These are phyloP conservation scores for Phataginus tricuspis DNA, from an alignment of 2,797 vertebrate species.

Conservation along the genomic window DNA sequence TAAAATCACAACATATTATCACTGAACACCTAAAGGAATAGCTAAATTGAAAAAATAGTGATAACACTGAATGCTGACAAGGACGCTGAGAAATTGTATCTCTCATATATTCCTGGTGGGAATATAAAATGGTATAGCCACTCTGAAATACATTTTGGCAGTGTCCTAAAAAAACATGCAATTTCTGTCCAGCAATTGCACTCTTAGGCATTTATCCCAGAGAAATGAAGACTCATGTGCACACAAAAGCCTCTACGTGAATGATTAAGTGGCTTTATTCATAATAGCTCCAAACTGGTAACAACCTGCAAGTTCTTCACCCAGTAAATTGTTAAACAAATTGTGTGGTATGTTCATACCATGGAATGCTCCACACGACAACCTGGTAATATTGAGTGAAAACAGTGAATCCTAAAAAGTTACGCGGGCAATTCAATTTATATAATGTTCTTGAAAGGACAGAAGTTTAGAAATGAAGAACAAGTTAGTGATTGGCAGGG, in stretches of 20 bases:
- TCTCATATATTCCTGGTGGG: neutral
- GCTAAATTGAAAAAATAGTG: neutral
- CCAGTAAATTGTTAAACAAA: neutral
- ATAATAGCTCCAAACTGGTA: neutral
- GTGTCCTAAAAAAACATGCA: neutral
- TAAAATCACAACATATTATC: too few species aligned
- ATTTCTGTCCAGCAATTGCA: neutral
- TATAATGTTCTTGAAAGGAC: neutral
- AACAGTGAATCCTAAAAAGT: neutral
- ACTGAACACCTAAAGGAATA: neutral
- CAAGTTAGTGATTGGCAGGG: neutral
- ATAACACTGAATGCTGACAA: neutral
- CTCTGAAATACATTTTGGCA: neutral
- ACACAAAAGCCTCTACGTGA: neutral
- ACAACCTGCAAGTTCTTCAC: neutral
- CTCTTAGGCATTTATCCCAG: neutral
- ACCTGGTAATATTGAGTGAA: neutral
- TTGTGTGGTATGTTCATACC: neutral
- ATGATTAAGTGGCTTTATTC: neutral
- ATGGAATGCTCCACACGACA: rapidly evolving
- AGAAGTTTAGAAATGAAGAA: neutral
- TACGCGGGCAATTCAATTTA: neutral
- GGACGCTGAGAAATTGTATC: neutral
- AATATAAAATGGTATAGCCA: neutral
- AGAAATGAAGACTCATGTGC: neutral